Percentiles rank a stretch among this genome's conserved stretches.
These are phyloP conservation scores for Mormyrus proboscirostris DNA, from an alignment of 2,797 vertebrate genomes.

Conservation along the genomic window DNA sequence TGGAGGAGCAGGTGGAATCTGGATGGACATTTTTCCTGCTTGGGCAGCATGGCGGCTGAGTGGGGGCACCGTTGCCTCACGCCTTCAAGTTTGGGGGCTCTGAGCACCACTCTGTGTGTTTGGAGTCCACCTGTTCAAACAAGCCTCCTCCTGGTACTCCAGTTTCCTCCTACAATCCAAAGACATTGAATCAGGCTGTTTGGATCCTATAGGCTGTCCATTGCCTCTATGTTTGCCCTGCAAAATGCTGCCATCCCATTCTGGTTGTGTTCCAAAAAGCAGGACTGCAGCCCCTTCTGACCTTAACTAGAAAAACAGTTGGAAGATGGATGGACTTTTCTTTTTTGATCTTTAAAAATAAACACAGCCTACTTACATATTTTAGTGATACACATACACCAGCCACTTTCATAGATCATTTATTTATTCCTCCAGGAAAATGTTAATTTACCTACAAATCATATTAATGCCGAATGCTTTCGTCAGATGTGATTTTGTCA, in stretches of 20 bases:
- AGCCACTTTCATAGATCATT: not conserved
- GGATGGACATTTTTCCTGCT: not conserved
- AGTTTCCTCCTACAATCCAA: not conserved
- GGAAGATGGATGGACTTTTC: not conserved
- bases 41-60: not conserved
- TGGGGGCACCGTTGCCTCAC: not conserved
- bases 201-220: not conserved
- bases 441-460: not conserved
- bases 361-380: not conserved
- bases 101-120: not conserved
- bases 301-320: not conserved
- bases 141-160: not conserved
- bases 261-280: not conserved
- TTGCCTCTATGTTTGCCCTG: not conserved
- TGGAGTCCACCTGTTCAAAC: not conserved
- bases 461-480: not conserved
- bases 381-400: not conserved
- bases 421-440: not conserved
- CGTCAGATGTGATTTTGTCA: not conserved
- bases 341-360: not conserved
- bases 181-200: not conserved
- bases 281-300: not conserved
- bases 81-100: not conserved
- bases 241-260: not conserved
- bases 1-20: not conserved